Conservation (phyloP, 1,140 invertebrate species). For the Drosophila lini region DNA sequence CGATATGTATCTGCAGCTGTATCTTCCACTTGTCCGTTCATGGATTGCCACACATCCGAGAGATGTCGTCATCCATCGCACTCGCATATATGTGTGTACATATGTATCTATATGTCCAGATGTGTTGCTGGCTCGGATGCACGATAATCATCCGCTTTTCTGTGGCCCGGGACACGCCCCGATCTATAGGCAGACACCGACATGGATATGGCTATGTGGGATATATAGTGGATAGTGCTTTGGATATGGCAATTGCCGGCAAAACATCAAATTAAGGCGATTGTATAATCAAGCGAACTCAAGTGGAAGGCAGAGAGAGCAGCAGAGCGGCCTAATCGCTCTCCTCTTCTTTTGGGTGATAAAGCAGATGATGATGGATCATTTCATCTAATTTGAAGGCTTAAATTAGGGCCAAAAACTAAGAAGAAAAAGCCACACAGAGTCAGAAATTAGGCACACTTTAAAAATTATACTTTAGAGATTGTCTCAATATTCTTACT, state of each 20-base stretch:
- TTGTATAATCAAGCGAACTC: conserved; percentile 64
- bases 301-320: conserved; percentile 28
- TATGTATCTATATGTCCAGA: conserved; percentile 2
- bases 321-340: conserved; percentile 27
- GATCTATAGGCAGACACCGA: conserved; percentile 55
- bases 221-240: conserved; percentile 1
- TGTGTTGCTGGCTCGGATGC: conserved; percentile 21
- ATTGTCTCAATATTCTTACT: neutral
- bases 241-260: conserved; percentile 64
- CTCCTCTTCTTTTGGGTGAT: conserved; percentile 12
- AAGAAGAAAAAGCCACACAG: neutral
- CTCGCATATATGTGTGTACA: neutral
- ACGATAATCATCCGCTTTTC: conserved; percentile 41
- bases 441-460: neutral
- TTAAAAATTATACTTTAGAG: neutral
- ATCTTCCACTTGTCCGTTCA: conserved; percentile 53
- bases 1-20: conserved; percentile 42
- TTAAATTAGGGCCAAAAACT: conserved; percentile 2
- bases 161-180: conserved; percentile 58
- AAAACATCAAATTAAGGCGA: conserved; percentile 75
- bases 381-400: conserved; percentile 26
- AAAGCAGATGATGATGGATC: conserved; percentile 46
- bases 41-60: conserved; percentile 72
- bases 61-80: conserved; percentile 76
- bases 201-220: conserved; percentile 16